These are phyloP conservation scores for Pentalonia nigronervosa DNA, from an alignment of 1,140 invertebrate genomes.

Conservation along the genomic window DNA sequence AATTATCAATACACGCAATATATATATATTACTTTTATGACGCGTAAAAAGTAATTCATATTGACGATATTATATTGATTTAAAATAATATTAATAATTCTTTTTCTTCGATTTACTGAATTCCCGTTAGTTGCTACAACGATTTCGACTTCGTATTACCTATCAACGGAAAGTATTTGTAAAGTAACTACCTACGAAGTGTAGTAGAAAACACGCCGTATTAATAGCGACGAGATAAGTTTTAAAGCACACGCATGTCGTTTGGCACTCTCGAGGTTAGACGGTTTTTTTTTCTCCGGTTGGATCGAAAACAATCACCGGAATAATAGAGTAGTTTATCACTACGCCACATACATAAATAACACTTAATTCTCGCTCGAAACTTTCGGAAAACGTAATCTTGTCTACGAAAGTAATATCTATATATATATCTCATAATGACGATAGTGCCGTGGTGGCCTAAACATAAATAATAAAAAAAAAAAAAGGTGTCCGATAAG, in stretches of 20 bases:
- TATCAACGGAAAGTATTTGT: background rate
- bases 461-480: constrained; percentile 34
- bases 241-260: background rate
- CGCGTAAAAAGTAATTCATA: background rate
- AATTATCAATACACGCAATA: background rate
- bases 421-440: constrained; percentile 1
- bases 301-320: background rate
- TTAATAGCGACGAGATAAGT: background rate
- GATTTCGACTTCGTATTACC: no score
- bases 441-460: background rate
- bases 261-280: background rate
- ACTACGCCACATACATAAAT: background rate
- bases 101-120: background rate
- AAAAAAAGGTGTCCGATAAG: constrained; percentile 34
- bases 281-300: background rate
- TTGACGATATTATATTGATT: background rate
- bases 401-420: background rate
- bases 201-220: background rate
- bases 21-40: background rate
- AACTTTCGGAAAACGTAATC: constrained; percentile 2
- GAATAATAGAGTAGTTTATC: constrained; percentile 33
- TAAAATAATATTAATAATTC: background rate
- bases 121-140: no score
- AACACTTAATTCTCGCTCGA: background rate
- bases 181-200: background rate